Base-by-base conservation (phyloP, 1,140 invertebrate genomes). In the Drosophila ercepeae region DNA sequence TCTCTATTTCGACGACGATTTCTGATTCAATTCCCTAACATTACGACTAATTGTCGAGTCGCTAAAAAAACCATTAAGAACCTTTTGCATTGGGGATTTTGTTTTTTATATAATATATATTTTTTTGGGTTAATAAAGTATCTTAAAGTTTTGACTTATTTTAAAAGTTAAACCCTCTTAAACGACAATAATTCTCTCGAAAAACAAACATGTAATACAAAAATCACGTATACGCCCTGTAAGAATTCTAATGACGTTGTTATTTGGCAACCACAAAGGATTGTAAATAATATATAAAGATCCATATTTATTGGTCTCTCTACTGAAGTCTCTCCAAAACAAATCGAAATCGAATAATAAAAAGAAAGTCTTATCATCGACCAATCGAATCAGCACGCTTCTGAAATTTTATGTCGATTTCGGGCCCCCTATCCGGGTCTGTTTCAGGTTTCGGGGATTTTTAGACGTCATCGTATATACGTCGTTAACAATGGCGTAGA, bases 401-500 rank as follows among this genome's bases (percentile, higher is more conserved):
- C 53, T 71, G 44, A 65, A 65, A 11, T 51, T 63, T 65, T 58
- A 63, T 65, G 49, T 65, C 19, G 13, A 32, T 50, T 42, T 61
- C 18, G 49, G 32, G 36, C 36, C 45, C 44, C 36, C 45, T n/a
- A 34, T 48, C 18, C 27, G 54, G 42, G 18, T 8, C 14, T 32
- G 7, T 32, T 49, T 64, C n/a, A n/a, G n/a, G n/a, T n/a, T n/a
- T 45, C 29, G 34, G 51, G 27, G 51, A 21, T 55, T 39, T 19
- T 16, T 39, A 42, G 42, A 61, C 49, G 58, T 53, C 58, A 61
- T 53, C 16, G 27, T 4, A 18, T 16, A 16, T 18, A 18, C 39
- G 39, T 42, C 39, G 16, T 42, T 42, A 69, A 58, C 51, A 74
- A 74, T 82, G 58, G 78, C 78, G 78, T 82, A 77, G 51, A 3